Conservation (phyloP, 2,113 vertebrate species). For the Pipra filicauda region DNA sequence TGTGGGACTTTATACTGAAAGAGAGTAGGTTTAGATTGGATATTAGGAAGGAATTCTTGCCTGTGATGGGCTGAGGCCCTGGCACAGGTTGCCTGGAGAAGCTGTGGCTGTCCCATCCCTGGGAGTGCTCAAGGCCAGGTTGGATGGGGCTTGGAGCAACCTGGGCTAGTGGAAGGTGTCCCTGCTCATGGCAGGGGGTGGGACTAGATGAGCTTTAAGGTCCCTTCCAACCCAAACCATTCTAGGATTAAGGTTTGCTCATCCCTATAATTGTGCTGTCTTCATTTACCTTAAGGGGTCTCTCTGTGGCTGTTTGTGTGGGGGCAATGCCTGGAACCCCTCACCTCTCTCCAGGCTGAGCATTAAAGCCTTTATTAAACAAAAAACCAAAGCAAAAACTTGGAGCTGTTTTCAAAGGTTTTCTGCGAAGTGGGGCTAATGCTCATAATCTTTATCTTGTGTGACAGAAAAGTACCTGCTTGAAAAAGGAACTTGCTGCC, state of each 20-base stretch:
- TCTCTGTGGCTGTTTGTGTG: neutral
- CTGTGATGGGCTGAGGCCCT: neutral
- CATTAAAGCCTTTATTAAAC: neutral
- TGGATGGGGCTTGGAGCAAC: neutral
- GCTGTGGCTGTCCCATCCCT: neutral
- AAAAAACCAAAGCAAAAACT: neutral
- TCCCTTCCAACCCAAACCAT: neutral
- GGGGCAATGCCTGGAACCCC: no score
- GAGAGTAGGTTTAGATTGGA: neutral
- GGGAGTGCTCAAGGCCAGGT: neutral
- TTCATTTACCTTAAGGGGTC: neutral
- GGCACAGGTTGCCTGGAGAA: neutral
- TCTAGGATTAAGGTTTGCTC: neutral
- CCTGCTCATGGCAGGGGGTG: neutral
- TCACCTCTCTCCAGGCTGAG: neutral
- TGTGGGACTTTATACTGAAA: neutral
- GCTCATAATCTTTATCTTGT: fast-evolving
- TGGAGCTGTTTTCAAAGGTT: neutral
- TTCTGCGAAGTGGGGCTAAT: neutral
- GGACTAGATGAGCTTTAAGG: neutral
- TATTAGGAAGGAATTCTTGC: neutral
- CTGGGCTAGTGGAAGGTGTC: neutral
- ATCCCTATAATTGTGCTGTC: neutral
- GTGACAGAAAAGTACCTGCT: neutral
- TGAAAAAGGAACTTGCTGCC: neutral